Percentiles rank a stretch among this genome's conserved stretches.
Evolutionary conservation across 2,888 invertebrate species (phyloP).

Genomic region (Lasiommata megera): DNA sequence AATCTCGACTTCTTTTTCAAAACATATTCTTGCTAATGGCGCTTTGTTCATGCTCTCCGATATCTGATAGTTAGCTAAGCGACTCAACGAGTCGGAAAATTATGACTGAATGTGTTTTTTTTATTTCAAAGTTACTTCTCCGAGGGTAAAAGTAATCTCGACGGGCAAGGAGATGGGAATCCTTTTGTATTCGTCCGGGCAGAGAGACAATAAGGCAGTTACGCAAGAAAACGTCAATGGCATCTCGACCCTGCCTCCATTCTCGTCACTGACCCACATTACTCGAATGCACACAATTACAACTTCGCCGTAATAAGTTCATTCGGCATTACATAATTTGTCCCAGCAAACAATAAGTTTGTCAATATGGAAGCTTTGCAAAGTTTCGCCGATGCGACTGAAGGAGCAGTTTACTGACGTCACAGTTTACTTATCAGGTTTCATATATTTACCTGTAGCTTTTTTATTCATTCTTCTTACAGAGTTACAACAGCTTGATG

Average conservation of each 20-base stretch:
- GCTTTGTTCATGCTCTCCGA: neutral
- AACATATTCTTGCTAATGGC: neutral
- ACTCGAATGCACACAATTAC: conserved; percentile 60
- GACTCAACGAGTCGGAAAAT: neutral
- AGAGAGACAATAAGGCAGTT: conserved; percentile 65
- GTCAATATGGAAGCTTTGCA: neutral
- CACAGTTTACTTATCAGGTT: neutral
- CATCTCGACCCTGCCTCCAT: conserved; percentile 76
- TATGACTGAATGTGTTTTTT: neutral
- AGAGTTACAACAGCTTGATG: neutral
- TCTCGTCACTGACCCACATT: conserved; percentile 78
- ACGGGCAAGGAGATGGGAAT: conserved; percentile 11
- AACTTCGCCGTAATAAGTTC: conserved; percentile 57
- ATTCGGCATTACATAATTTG: conserved; percentile 40
- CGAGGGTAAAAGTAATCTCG: conserved; percentile 2
- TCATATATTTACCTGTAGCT: neutral
- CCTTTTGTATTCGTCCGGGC: conserved; percentile 36
- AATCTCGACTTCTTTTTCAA: neutral
- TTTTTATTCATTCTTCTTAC: neutral
- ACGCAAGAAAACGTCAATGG: conserved; percentile 70
- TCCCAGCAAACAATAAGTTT: neutral
- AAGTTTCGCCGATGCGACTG: neutral
- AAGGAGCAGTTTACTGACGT: neutral
- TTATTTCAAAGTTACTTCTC: neutral
- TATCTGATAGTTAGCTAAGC: neutral